Base-by-base conservation (phyloP, 2,888 invertebrate species). In the Phymatocera aterrima region DNA sequence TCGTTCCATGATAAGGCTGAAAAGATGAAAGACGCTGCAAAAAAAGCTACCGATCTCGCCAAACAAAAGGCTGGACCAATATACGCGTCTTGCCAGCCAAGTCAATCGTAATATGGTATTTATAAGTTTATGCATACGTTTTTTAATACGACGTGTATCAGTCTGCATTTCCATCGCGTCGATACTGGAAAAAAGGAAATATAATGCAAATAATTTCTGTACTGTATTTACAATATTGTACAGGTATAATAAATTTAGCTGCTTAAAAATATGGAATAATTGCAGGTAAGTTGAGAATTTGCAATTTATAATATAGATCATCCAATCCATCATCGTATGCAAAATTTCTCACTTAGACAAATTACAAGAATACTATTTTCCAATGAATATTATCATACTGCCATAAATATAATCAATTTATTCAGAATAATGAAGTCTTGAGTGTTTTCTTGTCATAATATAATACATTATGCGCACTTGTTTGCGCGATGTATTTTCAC, bases 21-120 rank as follows among this genome's bases (percentile, higher is more conserved):
- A 85, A 94, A 95, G 87, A 92, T 97, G 88, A 96, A 96, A 86
- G 95, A 94, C 80, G 96, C 95, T 0, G 96, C 96, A 0, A 95
- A 95, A 87, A 95, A 95, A 85, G 96, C 96, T 77, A 96, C 95
- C 34, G 95, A 96, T 90, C 93, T 96, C 82, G 96, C 97, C 68
- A 96, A 92, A 83, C 89, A 91, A 78, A 91, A 91, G 88, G 84
- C 93, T 91, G 86, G 91, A 91, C 89, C 91, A 88, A 88, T 91
- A 82, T 91, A 88, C 83, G 90, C 87, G 37, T 87, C 88, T 3
- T 90, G 87, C 78, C 88, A 88, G 65, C 84, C 90, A 8, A 89
- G 86, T 78, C 88, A 91, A 68, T 88, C 89, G n/a, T 90, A 87
- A 86, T n/a, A n/a, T 82, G 46, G 51, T 78, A 79, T 46, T 61